phyloP scores from a whole-genome alignment of 2,113 vertebrate species.

The Canis aureus region DNA sequence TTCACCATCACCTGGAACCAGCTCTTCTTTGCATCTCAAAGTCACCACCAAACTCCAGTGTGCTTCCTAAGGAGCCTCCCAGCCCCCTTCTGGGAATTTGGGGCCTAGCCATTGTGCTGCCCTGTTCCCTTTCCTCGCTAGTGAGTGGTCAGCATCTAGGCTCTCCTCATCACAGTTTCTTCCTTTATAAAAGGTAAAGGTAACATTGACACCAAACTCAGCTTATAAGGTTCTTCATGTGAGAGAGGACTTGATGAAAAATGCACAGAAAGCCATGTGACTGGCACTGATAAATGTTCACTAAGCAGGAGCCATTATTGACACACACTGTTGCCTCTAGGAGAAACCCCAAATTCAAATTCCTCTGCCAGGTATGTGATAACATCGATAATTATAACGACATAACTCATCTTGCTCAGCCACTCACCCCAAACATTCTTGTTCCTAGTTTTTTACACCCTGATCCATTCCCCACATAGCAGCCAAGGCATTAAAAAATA shows the following conservation, averaged over 20 bases:
- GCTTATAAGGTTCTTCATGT: background rate
- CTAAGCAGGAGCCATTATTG: background rate
- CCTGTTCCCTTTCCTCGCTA: background rate
- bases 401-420: background rate
- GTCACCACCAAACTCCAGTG: background rate
- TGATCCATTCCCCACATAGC: background rate
- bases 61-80: background rate
- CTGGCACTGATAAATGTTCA: background rate
- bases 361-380: background rate
- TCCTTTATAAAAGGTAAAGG: background rate
- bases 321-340: background rate
- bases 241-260: background rate
- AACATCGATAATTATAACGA: background rate
- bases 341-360: background rate
- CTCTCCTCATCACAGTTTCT: background rate
- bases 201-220: background rate
- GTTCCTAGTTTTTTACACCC: background rate
- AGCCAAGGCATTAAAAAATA: background rate
- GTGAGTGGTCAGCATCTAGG: accelerated
- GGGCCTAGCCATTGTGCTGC: background rate
- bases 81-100: background rate
- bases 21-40: background rate
- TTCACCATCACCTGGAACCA: background rate
- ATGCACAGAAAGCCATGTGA: background rate
- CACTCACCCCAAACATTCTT: background rate